Evolutionary conservation across 2,888 invertebrate genomes (phyloP).

Genomic region (Chaetogeoica ovagalla): DNA sequence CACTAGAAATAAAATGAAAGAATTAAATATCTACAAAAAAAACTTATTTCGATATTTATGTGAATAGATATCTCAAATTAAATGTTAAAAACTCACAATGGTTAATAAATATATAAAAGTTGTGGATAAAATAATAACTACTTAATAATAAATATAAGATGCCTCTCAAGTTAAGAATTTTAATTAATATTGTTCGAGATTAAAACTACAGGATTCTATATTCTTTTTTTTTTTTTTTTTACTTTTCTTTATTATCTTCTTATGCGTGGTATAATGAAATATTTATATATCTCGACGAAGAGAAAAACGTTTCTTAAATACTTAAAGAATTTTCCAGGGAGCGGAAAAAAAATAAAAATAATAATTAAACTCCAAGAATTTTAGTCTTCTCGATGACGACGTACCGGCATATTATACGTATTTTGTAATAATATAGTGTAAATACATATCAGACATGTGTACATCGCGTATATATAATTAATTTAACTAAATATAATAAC

Average conservation of each 20-base stretch:
- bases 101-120: background rate
- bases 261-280: background rate
- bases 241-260: background rate
- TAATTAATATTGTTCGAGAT: background rate
- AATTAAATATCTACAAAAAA: too few species aligned
- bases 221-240: background rate
- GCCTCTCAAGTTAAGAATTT: background rate
- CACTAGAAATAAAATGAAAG: too few species aligned
- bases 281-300: background rate
- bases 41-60: too few species aligned
- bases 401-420: background rate
- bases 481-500: conserved; percentile 29
- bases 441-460: background rate
- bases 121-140: too few species aligned
- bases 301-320: background rate
- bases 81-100: too few species aligned
- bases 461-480: conserved; percentile 12
- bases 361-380: background rate
- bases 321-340: background rate
- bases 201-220: background rate
- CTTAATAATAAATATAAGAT: background rate
- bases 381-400: background rate
- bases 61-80: too few species aligned
- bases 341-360: too few species aligned
- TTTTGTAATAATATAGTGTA: background rate